Evolutionary conservation across 1,140 invertebrate species (phyloP), one percentile per base, ranked within the genome.

Genomic region (Ylistrum balloti): DNA sequence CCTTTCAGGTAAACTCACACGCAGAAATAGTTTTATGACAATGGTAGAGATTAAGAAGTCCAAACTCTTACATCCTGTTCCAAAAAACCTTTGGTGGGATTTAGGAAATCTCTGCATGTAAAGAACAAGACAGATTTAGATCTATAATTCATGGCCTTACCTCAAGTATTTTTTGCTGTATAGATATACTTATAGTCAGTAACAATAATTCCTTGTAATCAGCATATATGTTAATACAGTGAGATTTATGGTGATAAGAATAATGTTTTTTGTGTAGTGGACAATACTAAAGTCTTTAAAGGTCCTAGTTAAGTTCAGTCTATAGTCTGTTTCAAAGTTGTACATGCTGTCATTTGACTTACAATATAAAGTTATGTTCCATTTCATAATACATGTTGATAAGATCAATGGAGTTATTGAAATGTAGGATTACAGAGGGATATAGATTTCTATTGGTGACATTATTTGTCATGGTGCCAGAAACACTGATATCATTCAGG

Each of bases 1-100:
- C 97, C 97, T 87, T 98, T 97, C 95, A 97, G 97, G 97, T 97
- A 96, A 95, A 38, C 88, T 33, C 20, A n/a, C 17, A 33, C 35
- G 13, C 5, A 7, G 5, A 13, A 7, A 38, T 13, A 38, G 13
- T 5, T 38, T 7, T 38, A 38, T 89, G 33, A 45, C 56, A 28
- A 5, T 9, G 56, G 22, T 28, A 74, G 2, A 28, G 56, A 74
- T 28, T 28, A 74, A 28, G 56, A 28, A 17, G 56, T 74, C 56
- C 28, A 17, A 74, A 28, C 28, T 74, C 11, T 48, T 48, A 48
- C 22, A 48, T 74, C 56, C 56, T 74, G 56, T 74, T 74, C 56
- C n/a, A 28, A 74, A 38, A 74, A 74, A 2, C 45, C n/a, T 74
- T 22, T 74, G 22, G 22, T 74, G 22, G 56, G 56, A 28, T 74